Conservation (phyloP, 2,888 invertebrate genomes). For the Hydriomena furcata region DNA sequence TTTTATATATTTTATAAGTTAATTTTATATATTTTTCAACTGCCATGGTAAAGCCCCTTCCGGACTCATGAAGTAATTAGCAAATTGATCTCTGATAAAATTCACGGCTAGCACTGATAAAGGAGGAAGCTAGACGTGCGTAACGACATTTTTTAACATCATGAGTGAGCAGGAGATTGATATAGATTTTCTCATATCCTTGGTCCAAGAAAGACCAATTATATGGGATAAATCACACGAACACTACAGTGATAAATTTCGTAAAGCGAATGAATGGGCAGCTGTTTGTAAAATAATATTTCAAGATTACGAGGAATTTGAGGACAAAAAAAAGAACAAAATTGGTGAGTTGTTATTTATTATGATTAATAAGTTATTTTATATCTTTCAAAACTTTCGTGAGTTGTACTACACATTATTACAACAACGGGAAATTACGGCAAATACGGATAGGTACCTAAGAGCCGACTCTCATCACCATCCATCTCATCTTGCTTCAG, state of each 20-base stretch:
- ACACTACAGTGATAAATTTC: slow-evolving; percentile 32
- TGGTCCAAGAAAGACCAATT: slow-evolving; percentile 33
- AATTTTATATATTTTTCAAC: no score
- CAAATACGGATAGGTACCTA: no score
- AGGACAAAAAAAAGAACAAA: slow-evolving; percentile 31
- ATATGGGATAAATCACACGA: slow-evolving; percentile 25
- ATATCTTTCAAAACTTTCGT: slow-evolving; percentile 33
- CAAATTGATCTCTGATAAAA: slow-evolving; percentile 39
- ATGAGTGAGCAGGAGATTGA: slow-evolving; percentile 39
- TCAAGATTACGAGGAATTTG: slow-evolving; percentile 25
- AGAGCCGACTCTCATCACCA: no score
- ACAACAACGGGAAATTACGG: not conserved
- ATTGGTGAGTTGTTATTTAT: slow-evolving; percentile 32
- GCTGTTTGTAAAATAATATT: slow-evolving; percentile 32
- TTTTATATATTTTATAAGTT: slow-evolving; percentile 30
- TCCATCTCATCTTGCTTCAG: no score
- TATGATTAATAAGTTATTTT: slow-evolving; percentile 22
- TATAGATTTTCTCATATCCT: slow-evolving; percentile 37
- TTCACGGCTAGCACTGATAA: slow-evolving; percentile 31
- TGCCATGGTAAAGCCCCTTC: no score
- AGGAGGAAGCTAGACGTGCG: slow-evolving; percentile 30
- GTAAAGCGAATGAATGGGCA: slow-evolving; percentile 33
- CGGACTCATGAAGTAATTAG: slow-evolving; percentile 36
- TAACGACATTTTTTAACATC: slow-evolving; percentile 30
- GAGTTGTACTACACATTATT: no score